Percentiles rank a stretch among this genome's conserved stretches.
phyloP scores from a whole-genome alignment of 2,113 vertebrate genomes.

The Xenopus borealis region DNA sequence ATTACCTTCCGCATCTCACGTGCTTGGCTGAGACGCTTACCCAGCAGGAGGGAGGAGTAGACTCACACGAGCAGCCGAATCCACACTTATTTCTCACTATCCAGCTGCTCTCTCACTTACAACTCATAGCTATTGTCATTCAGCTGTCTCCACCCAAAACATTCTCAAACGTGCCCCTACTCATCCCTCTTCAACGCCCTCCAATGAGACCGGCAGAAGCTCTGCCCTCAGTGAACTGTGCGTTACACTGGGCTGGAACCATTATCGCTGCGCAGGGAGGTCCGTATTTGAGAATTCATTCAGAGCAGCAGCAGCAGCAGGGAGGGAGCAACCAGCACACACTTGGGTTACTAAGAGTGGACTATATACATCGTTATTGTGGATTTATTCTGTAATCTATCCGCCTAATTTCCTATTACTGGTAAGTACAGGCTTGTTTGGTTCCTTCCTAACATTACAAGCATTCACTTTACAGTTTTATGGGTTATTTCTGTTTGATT shows the following conservation, averaged over 20 bases:
- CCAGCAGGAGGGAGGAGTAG: slow-evolving; percentile 2
- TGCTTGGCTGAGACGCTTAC: no score
- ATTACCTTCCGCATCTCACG: no score
- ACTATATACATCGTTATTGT: background rate
- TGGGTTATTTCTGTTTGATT: no score
- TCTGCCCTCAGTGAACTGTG: background rate
- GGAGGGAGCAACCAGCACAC: background rate
- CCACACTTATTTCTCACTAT: background rate
- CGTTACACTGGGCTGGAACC: slow-evolving; percentile 7
- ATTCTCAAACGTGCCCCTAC: slow-evolving; percentile 19
- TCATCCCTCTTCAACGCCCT: slow-evolving; percentile 22
- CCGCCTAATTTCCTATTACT: background rate
- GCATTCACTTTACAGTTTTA: no score
- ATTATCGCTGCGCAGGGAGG: background rate
- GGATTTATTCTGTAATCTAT: slow-evolving; percentile 10
- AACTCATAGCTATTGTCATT: background rate
- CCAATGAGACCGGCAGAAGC: slow-evolving; percentile 16
- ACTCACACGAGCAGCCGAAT: background rate
- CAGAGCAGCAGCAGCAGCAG: background rate
- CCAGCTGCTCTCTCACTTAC: background rate
- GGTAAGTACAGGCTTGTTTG: slow-evolving; percentile 10
- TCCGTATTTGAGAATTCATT: slow-evolving; percentile 8
- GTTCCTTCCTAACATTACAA: background rate
- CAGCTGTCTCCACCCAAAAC: slow-evolving; percentile 27
- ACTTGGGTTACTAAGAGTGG: background rate